Conservation (phyloP, 2,797 vertebrate species). For the Phoxinus dragarum region DNA sequence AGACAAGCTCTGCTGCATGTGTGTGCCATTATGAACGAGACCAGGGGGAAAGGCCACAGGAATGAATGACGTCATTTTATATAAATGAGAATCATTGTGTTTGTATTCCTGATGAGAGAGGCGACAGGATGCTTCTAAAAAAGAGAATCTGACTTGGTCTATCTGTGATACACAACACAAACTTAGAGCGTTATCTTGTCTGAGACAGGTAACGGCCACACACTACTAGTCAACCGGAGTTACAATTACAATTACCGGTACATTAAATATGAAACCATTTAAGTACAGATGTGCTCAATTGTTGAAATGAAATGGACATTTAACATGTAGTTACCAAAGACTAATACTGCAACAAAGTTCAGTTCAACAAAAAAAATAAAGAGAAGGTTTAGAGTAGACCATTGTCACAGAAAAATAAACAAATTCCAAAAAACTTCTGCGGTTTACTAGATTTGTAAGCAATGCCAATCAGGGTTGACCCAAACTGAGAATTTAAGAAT, state of each 20-base stretch:
- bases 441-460: neutral
- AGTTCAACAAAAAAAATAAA: neutral
- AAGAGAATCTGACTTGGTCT: neutral
- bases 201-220: neutral
- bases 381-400: neutral
- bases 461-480: neutral
- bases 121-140: neutral
- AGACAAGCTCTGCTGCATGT: slow-evolving; percentile 5
- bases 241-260: neutral
- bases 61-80: slow-evolving; percentile 26
- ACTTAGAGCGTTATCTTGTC: neutral
- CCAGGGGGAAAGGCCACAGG: slow-evolving; percentile 9
- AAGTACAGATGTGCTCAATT: neutral
- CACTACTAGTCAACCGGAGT: neutral
- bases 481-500: neutral
- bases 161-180: slow-evolving; percentile 18
- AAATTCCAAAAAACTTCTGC: no score
- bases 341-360: neutral
- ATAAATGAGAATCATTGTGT: slow-evolving; percentile 27
- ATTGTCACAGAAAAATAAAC: neutral
- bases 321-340: neutral
- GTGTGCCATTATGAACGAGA: slow-evolving; percentile 19
- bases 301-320: neutral
- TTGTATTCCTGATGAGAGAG: neutral
- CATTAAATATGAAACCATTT: neutral